A percentile compares a stretch with the other conserved stretches of the same genome.
phyloP scores from a whole-genome alignment of 2,888 invertebrate genomes.

The Chydorus sphaericus region DNA sequence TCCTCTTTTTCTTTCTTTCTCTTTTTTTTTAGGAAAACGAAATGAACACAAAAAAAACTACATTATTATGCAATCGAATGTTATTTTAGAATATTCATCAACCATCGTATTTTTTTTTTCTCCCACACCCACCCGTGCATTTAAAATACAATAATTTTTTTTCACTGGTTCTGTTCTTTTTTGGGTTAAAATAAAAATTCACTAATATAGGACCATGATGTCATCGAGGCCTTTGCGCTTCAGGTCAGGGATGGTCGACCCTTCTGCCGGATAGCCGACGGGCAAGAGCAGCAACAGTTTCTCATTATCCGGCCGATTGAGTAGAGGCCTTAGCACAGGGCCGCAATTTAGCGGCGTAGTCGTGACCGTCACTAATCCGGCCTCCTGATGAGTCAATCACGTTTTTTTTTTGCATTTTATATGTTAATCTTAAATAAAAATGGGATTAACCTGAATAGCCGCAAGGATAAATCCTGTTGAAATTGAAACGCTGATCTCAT shows the following conservation, averaged over 20 bases:
- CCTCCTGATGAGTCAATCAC: conserved; percentile 41
- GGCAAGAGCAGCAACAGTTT: conserved; percentile 67
- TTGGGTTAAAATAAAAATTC: not conserved
- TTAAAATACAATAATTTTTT: not conserved
- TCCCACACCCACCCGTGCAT: not conserved
- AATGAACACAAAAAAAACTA: not conserved
- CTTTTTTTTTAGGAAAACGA: no score
- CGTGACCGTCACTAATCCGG: conserved; percentile 70
- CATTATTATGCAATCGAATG: conserved; percentile 1
- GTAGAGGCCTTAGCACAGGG: conserved; percentile 53
- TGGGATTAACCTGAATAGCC: conserved; percentile 55
- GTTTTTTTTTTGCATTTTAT: not conserved
- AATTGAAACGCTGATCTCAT: conserved; percentile 72
- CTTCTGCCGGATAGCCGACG: conserved; percentile 65
- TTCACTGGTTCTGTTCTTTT: not conserved
- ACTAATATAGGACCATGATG: conserved; percentile 40
- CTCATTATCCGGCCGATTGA: conserved; percentile 64
- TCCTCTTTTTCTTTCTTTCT: no score
- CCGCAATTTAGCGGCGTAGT: conserved; percentile 87
- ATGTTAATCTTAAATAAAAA: not conserved
- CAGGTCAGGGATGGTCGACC: conserved; percentile 62
- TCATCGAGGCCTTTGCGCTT: conserved; percentile 53
- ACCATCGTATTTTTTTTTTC: not conserved
- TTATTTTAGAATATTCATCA: not conserved
- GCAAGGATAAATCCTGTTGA: conserved; percentile 68